Percentiles rank a stretch among this genome's conserved stretches.
Conservation (phyloP, 2,888 invertebrate genomes). For the Laspeyria flexula region DNA sequence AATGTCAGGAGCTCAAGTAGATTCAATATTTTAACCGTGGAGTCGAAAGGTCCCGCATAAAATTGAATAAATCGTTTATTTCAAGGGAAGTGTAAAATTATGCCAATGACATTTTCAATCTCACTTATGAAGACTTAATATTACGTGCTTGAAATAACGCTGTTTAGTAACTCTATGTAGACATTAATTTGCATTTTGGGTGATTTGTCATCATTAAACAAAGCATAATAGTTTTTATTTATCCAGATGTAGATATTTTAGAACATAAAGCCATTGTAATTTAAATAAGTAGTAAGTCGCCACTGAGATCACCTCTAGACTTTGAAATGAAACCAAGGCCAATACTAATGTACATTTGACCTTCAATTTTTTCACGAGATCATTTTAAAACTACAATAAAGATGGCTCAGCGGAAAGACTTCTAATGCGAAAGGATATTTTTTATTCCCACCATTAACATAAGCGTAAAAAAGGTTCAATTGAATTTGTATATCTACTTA, state of each 20-base stretch:
- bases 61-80: neutral
- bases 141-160: no score
- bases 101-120: neutral
- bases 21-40: slow-evolving; percentile 43
- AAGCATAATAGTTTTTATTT: slow-evolving; percentile 40
- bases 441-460: slow-evolving; percentile 19
- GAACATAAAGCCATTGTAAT: slow-evolving; percentile 72
- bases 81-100: neutral
- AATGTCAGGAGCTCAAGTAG: slow-evolving; percentile 70
- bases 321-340: slow-evolving; percentile 73
- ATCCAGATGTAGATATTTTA: slow-evolving; percentile 56
- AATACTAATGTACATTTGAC: slow-evolving; percentile 66
- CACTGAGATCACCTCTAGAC: slow-evolving; percentile 72
- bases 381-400: slow-evolving; percentile 50
- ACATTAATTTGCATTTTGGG: neutral
- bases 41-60: slow-evolving; percentile 29
- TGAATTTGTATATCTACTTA: neutral
- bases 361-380: slow-evolving; percentile 68
- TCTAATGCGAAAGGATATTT: slow-evolving; percentile 32
- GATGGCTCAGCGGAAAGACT: slow-evolving; percentile 31
- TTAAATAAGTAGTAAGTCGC: slow-evolving; percentile 67
- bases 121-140: neutral
- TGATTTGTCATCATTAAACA: neutral
- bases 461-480: neutral
- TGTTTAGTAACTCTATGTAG: no score